Evolutionary conservation across 2,797 vertebrate species (phyloP).

Genomic region (Acipenser ruthenus): DNA sequence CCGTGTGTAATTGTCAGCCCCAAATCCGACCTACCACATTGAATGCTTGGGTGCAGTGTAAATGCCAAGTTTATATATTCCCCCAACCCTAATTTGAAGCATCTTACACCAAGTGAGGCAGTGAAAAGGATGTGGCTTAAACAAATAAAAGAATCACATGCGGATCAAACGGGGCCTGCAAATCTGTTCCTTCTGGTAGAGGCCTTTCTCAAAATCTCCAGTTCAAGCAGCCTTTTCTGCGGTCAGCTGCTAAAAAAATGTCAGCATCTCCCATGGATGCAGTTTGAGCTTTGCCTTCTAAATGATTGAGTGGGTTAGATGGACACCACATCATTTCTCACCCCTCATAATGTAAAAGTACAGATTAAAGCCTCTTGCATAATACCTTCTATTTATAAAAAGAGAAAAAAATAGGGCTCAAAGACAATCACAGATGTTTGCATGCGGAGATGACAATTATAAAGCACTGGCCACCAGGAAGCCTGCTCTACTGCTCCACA

Average conservation of each 20-base stretch:
- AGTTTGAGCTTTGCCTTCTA: conserved; percentile 43
- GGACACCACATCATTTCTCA: conserved; percentile 21
- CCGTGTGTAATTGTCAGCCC: neutral
- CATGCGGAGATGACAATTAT: conserved; percentile 30
- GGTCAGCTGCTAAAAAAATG: conserved; percentile 15
- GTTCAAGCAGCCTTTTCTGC: neutral
- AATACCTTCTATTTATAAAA: conserved; percentile 22
- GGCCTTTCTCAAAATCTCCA: conserved; percentile 42
- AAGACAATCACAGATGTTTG: conserved; percentile 36
- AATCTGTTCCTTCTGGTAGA: conserved; percentile 82
- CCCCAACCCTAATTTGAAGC: conserved; percentile 73
- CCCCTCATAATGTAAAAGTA: conserved; percentile 16
- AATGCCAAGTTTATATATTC: conserved; percentile 9
- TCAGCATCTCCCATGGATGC: conserved; percentile 44
- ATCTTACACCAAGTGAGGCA: conserved; percentile 67
- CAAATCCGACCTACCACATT: too few relatives aligned
- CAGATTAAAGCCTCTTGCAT: conserved; percentile 8
- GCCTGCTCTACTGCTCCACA: conserved; percentile 19
- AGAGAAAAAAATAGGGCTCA: conserved; percentile 2
- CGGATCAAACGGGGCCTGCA: conserved; percentile 76
- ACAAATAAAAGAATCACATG: conserved; percentile 75
- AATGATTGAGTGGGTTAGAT: conserved; percentile 41
- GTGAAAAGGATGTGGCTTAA: conserved; percentile 79
- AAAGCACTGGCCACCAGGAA: conserved; percentile 39
- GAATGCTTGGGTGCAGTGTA: too few relatives aligned